Base-by-base conservation (phyloP, 2,888 invertebrate species). In the Sphaerophoria rueppellii region DNA sequence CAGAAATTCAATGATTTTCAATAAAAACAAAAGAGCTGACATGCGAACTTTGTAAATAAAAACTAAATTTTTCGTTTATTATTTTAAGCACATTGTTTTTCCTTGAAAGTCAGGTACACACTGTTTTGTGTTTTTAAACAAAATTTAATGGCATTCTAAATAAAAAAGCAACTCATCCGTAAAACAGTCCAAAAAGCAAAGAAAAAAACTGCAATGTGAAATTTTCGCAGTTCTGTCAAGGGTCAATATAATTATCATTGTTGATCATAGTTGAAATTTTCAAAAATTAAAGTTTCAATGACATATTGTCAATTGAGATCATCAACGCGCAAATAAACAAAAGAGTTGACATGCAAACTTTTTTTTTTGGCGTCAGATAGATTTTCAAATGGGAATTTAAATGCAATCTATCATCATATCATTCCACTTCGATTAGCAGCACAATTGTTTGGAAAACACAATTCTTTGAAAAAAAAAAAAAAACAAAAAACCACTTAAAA, bases 311-410 rank as follows among this genome's bases (percentile, higher is more conserved):
- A 60, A 60, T 24, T 24, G 11, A 60, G 40, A 60, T 43, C 24
- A n/a, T 43, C 24, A n/a, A 60, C 16, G 12, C 12, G 12, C 4
- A 34, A n/a, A 16, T 6, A 50, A 65, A 54, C 54, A 67, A 54
- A 67, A 67, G 52, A 67, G 24, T 14, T 67, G 67, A 67, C 54
- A 55, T 65, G 73, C 73, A 32, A 74, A 65, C 55, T 72, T 69
- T 54, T 54, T 6, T 32, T 37, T 16, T 40, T 7, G 6, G 55
- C 24, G 43, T 14, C 32, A n/a, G 40, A 58, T 37, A 14, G 16
- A 40, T 63, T 46, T 54, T 35, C 14, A 43, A 55, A 70, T 37
- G 6, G 43, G 7, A 54, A 9, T 34, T 6, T 61, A 11, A 46
- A 54, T 4, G 5, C 35, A n/a, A 24, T 3, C 5, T 61, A 37